Evolutionary conservation across 1,140 invertebrate species (phyloP).

Genomic region (Acyrthosiphon pisum): DNA sequence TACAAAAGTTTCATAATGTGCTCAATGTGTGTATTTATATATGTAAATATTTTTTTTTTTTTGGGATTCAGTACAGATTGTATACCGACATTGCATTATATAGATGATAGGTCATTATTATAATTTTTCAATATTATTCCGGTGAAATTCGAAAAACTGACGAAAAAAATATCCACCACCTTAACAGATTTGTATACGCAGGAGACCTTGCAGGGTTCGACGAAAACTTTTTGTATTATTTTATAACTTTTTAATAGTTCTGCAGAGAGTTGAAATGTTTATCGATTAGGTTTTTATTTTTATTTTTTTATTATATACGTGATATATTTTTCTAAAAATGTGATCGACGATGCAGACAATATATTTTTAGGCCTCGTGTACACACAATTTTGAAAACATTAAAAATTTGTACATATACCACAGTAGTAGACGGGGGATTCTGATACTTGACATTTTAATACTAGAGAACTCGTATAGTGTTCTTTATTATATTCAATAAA

Average conservation of each 20-base stretch:
- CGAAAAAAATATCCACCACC: background rate
- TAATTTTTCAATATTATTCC: background rate
- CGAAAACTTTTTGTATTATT: background rate
- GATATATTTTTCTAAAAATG: background rate
- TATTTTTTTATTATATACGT: background rate
- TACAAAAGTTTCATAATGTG: background rate
- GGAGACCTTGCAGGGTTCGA: background rate
- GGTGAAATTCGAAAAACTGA: background rate
- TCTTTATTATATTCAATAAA: background rate
- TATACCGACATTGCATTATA: background rate
- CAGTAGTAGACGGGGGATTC: background rate
- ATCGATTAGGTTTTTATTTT: background rate
- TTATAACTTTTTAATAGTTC: constrained; percentile 10
- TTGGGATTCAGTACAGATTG: background rate
- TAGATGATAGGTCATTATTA: background rate
- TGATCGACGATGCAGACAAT: background rate
- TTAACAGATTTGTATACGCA: background rate
- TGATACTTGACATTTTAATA: background rate
- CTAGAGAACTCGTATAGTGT: background rate
- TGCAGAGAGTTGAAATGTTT: background rate
- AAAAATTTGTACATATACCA: background rate
- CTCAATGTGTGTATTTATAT: background rate
- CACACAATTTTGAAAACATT: background rate
- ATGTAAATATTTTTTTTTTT: background rate
- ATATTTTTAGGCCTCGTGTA: background rate